A percentile compares a stretch with the other conserved stretches of the same genome.
These are phyloP conservation scores for Neodiprion fabricii DNA, from an alignment of 1,140 invertebrate species.

Conservation along the genomic window DNA sequence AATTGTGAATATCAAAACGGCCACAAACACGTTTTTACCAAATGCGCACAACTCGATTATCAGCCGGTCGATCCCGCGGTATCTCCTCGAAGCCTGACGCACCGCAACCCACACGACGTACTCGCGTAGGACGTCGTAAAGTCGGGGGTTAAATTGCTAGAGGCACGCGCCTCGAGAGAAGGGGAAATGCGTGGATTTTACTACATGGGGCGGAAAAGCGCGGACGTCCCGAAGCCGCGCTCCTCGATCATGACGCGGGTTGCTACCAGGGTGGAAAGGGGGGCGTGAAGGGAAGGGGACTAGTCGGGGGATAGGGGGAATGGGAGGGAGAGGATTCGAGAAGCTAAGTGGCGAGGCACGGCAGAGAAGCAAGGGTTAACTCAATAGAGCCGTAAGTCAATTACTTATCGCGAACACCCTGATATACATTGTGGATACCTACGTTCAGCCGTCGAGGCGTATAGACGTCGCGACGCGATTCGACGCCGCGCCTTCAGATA, in stretches of 20 bases:
- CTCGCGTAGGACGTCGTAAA: neutral
- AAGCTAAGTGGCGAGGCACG: constrained; percentile 56
- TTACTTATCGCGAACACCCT: constrained; percentile 61
- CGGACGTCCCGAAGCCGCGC: too few species aligned
- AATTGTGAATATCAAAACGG: too few species aligned
- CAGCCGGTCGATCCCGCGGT: too few species aligned
- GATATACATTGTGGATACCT: constrained; percentile 56
- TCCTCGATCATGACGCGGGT: too few species aligned
- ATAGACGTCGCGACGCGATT: constrained; percentile 2
- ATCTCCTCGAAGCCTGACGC: neutral
- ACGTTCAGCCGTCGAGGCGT: constrained; percentile 42
- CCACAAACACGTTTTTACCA: too few species aligned
- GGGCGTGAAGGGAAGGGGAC: constrained; percentile 6
- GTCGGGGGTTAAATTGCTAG: neutral
- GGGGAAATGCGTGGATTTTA: too few species aligned
- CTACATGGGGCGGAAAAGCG: too few species aligned
- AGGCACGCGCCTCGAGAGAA: too few species aligned
- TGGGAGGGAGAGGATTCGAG: constrained; percentile 42
- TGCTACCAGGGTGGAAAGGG: neutral
- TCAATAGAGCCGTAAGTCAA: constrained; percentile 62
- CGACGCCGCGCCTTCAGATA: neutral
- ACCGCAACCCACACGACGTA: constrained; percentile 4
- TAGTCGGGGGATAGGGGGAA: constrained; percentile 24
- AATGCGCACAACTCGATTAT: too few species aligned
- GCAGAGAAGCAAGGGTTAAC: constrained; percentile 61